Evolutionary conservation across 2,113 vertebrate species (phyloP).

Genomic region (Spea bombifrons): DNA sequence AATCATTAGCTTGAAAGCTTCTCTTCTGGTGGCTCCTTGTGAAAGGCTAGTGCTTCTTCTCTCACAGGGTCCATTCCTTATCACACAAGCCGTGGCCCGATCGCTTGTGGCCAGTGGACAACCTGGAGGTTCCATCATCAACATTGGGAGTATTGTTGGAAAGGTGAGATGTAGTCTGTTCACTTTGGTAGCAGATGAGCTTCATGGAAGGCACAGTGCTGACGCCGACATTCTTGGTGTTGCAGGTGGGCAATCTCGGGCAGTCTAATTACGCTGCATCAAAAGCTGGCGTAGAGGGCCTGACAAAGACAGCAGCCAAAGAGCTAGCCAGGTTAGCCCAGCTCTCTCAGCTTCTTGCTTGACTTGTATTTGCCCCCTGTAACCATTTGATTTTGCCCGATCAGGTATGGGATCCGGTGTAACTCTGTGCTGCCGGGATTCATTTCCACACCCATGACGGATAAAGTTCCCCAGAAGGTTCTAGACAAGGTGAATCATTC

Average conservation of each 20-base stretch:
- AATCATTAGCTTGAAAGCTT: background rate
- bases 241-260: slow-evolving; percentile 82
- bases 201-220: too few relatives aligned
- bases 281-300: slow-evolving; percentile 81
- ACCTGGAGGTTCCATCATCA: slow-evolving; percentile 78
- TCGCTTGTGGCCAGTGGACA: slow-evolving; percentile 72
- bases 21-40: too few relatives aligned
- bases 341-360: background rate
- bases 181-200: too few relatives aligned
- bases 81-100: slow-evolving; percentile 77
- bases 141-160: slow-evolving; percentile 81
- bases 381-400: background rate
- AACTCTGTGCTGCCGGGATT: slow-evolving; percentile 82
- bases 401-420: slow-evolving; percentile 78
- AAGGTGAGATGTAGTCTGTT: slow-evolving; percentile 66
- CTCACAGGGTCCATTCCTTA: slow-evolving; percentile 77
- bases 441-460: slow-evolving; percentile 80
- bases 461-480: slow-evolving; percentile 78
- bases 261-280: slow-evolving; percentile 80
- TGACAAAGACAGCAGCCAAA: slow-evolving; percentile 74
- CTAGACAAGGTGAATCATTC: slow-evolving; percentile 68
- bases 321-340: slow-evolving; percentile 73
- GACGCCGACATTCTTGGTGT: background rate
- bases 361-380: background rate
- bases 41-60: background rate